These are phyloP conservation scores for Notechis scutatus DNA, from an alignment of 2,113 vertebrate species.

Conservation along the genomic window DNA sequence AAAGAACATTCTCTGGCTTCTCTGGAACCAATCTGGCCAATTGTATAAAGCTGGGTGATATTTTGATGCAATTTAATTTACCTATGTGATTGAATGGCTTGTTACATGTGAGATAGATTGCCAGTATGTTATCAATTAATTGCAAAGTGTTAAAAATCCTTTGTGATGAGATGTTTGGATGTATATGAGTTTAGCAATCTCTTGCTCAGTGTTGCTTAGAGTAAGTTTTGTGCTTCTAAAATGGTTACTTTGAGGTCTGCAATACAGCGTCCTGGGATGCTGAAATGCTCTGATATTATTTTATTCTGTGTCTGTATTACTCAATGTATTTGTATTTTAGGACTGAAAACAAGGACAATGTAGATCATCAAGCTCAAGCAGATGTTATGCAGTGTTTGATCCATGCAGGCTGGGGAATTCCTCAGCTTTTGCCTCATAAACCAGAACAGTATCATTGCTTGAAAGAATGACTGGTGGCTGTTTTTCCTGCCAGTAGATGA, in stretches of 20 bases:
- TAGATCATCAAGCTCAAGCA: background rate
- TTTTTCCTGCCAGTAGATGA: background rate
- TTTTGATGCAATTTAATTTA: background rate
- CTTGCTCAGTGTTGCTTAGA: background rate
- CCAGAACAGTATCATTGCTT: background rate
- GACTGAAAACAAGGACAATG: background rate
- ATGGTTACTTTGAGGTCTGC: background rate
- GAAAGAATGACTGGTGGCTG: background rate
- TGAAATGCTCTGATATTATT: background rate
- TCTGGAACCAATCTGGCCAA: background rate
- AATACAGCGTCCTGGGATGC: background rate
- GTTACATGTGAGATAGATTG: background rate
- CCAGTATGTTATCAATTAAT: background rate
- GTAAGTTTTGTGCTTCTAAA: background rate
- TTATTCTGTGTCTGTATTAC: background rate
- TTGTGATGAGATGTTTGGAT: background rate
- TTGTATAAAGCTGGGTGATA: background rate
- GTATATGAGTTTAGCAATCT: background rate
- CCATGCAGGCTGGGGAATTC: background rate
- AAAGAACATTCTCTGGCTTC: background rate
- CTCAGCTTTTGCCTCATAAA: background rate
- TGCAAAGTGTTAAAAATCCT: background rate
- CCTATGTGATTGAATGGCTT: background rate
- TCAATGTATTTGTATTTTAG: background rate
- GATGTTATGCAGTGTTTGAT: background rate